Evolutionary conservation across 2,797 vertebrate species (phyloP).

Genomic region (Anguilla megastoma): DNA sequence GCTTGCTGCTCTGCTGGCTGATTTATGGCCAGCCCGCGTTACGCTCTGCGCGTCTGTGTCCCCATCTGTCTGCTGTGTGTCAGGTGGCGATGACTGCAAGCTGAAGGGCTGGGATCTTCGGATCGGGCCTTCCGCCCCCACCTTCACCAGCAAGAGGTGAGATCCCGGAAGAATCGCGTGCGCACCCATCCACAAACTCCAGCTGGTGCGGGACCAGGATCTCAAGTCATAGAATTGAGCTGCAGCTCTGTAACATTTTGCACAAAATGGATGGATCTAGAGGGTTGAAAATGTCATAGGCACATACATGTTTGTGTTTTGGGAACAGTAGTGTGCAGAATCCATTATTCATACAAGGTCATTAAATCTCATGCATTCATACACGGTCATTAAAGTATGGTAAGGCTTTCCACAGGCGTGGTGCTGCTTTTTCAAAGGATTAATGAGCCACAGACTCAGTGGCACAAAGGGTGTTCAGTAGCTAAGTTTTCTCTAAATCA

Average conservation of each 20-base stretch:
- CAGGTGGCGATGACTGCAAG: slow-evolving; percentile 92
- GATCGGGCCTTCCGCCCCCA: slow-evolving; percentile 59
- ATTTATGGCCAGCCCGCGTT: background rate
- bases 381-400: background rate
- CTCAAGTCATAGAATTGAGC: background rate
- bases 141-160: slow-evolving; percentile 83
- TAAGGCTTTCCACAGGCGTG: background rate
- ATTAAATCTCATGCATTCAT: background rate
- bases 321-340: background rate
- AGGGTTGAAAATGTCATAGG: background rate
- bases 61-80: slow-evolving; percentile 9
- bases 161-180: background rate
- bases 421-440: background rate
- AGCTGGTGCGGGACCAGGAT: background rate
- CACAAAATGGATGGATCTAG: background rate
- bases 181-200: background rate
- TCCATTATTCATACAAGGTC: background rate
- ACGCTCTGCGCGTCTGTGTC: slow-evolving; percentile 4
- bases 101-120: slow-evolving; percentile 93
- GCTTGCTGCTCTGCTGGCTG: background rate
- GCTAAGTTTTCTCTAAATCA: background rate
- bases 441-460: background rate
- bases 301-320: background rate
- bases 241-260: background rate
- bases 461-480: background rate